A percentile compares a stretch with the other conserved stretches of the same genome.
phyloP scores from a whole-genome alignment of 2,888 invertebrate species.

The Loripinus fragilis region DNA sequence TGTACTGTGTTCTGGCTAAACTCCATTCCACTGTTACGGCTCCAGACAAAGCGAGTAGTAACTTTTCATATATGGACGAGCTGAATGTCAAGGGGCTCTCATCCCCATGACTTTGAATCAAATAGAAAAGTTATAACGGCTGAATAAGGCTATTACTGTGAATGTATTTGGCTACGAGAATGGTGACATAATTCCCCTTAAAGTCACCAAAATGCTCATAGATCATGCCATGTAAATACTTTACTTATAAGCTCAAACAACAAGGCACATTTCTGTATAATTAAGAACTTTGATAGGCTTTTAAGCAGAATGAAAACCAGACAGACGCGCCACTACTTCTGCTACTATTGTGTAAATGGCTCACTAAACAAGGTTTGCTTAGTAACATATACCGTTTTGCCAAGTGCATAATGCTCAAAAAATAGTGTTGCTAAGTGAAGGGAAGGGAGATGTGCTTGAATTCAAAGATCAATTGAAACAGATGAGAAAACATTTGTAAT shows the following conservation, averaged over 20 bases:
- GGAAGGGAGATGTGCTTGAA: background rate
- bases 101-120: conserved; percentile 32
- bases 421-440: background rate
- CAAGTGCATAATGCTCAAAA: background rate
- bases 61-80: background rate
- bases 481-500: background rate
- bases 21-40: conserved; percentile 22
- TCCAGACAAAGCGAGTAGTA: background rate
- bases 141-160: conserved; percentile 36
- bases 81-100: conserved; percentile 35
- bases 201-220: conserved; percentile 24
- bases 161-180: conserved; percentile 44
- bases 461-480: background rate
- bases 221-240: no score
- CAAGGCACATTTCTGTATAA: background rate
- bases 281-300: background rate
- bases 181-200: conserved; percentile 27
- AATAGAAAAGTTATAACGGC: conserved; percentile 41
- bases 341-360: background rate
- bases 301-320: background rate
- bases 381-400: background rate
- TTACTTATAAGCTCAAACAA: no score
- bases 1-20: conserved; percentile 36
- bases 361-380: background rate
- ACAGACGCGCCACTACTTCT: background rate